Evolutionary conservation across 2,113 vertebrate species (phyloP).

Genomic region (Gymnarchus niloticus): DNA sequence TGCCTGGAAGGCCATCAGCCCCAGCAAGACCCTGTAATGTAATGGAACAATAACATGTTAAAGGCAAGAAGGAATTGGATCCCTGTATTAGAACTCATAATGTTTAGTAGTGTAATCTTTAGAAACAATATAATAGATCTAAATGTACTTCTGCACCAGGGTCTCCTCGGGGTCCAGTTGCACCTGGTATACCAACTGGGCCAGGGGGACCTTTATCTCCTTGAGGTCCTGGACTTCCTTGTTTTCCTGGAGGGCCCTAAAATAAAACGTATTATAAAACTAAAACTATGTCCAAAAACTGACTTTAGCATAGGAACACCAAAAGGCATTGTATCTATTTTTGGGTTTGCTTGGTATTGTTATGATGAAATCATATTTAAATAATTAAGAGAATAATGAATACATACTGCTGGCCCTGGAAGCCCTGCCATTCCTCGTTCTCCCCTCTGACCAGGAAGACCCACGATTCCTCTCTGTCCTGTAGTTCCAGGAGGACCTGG

Average conservation of each 20-base stretch:
- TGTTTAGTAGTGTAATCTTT: neutral
- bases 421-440: constrained; percentile 93
- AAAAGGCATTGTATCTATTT: neutral
- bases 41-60: neutral
- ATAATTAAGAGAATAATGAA: neutral
- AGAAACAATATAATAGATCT: neutral
- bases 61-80: neutral
- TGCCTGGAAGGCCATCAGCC: constrained; percentile 87
- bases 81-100: neutral
- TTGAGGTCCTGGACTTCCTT: constrained; percentile 70
- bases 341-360: neutral
- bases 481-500: constrained; percentile 95
- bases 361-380: neutral
- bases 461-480: constrained; percentile 92
- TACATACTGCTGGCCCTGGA: constrained; percentile 83
- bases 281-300: neutral
- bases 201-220: constrained; percentile 95
- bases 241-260: constrained; percentile 93
- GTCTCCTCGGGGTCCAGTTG: constrained; percentile 92
- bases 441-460: constrained; percentile 91
- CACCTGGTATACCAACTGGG: constrained; percentile 80
- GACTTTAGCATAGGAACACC: neutral
- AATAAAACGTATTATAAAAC: constrained; percentile 10
- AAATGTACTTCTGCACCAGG: constrained; percentile 83
- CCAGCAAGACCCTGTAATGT: constrained; percentile 79